Percentiles rank a stretch among this genome's conserved stretches.
Evolutionary conservation across 2,797 vertebrate genomes (phyloP).

Genomic region (Brachymystax lenok): DNA sequence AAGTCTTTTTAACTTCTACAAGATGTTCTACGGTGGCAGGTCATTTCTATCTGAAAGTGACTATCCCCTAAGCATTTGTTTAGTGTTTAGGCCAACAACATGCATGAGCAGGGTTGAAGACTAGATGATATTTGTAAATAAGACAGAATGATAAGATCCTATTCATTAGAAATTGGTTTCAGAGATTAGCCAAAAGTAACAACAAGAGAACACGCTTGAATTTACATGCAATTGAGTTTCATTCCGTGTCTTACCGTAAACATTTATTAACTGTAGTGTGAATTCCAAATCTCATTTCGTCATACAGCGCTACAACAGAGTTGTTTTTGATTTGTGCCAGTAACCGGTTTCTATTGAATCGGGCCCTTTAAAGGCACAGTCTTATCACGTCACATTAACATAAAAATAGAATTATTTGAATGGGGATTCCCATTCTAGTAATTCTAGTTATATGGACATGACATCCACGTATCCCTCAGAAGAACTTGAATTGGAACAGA

Average conservation of each 20-base stretch:
- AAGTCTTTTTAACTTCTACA: conserved; percentile 52
- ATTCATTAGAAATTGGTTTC: neutral
- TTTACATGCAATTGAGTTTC: neutral
- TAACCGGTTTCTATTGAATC: neutral
- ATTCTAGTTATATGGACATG: neutral
- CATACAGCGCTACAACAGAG: too few relatives aligned
- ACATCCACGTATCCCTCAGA: neutral
- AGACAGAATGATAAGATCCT: neutral
- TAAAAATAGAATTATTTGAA: neutral
- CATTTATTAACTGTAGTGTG: neutral
- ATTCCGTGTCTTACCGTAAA: neutral
- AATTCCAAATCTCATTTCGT: conserved; percentile 16
- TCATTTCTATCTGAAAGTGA: neutral
- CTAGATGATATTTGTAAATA: neutral
- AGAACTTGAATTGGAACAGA: neutral
- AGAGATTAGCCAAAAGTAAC: neutral
- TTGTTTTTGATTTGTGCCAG: neutral
- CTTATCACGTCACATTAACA: neutral
- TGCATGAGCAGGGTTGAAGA: neutral
- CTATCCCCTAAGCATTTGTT: neutral
- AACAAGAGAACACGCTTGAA: neutral
- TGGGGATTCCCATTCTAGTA: neutral
- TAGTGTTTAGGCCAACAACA: conserved; percentile 32
- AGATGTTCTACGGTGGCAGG: conserved; percentile 24
- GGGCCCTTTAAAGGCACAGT: neutral